Evolutionary conservation across 1,140 invertebrate genomes (phyloP).

Genomic region (Gerris buenoi): DNA sequence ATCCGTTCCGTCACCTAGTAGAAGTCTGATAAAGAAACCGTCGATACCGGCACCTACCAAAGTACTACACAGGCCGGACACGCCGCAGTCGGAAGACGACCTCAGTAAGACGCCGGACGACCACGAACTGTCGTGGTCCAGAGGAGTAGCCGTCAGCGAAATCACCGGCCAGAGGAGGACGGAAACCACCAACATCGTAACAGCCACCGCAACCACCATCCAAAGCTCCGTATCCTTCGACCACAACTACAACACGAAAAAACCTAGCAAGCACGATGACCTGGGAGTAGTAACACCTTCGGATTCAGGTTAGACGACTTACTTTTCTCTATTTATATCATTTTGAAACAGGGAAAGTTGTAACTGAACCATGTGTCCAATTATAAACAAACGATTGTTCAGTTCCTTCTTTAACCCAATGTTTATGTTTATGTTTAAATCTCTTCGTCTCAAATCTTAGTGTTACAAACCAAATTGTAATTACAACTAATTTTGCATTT

Average conservation of each 20-base stretch:
- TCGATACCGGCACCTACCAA: slow-evolving; percentile 18
- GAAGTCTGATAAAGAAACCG: slow-evolving; percentile 19
- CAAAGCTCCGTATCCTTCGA: slow-evolving; percentile 13
- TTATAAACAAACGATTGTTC: too few relatives aligned
- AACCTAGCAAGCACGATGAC: slow-evolving; percentile 37
- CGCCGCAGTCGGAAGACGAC: slow-evolving; percentile 15
- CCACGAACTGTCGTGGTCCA: slow-evolving; percentile 18
- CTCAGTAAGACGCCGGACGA: slow-evolving; percentile 9
- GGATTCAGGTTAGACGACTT: slow-evolving; percentile 78
- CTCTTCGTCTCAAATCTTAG: too few relatives aligned
- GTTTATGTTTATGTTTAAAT: too few relatives aligned
- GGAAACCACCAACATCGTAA: slow-evolving; percentile 9
- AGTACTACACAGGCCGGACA: slow-evolving; percentile 9
- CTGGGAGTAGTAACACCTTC: slow-evolving; percentile 65
- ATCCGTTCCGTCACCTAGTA: slow-evolving; percentile 8
- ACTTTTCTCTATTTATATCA: too few relatives aligned
- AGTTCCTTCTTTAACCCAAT: too few relatives aligned
- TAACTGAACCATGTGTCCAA: too few relatives aligned
- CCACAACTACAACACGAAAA: slow-evolving; percentile 26
- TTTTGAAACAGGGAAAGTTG: too few relatives aligned
- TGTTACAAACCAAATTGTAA: too few relatives aligned
- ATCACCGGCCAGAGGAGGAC: slow-evolving; percentile 26
- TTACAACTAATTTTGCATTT: too few relatives aligned
- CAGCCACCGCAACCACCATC: slow-evolving; percentile 7
- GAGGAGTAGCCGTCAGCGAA: slow-evolving; percentile 27